A percentile compares a stretch with the other conserved stretches of the same genome.
phyloP scores from a whole-genome alignment of 2,797 vertebrate genomes.

The Masticophis lateralis region DNA sequence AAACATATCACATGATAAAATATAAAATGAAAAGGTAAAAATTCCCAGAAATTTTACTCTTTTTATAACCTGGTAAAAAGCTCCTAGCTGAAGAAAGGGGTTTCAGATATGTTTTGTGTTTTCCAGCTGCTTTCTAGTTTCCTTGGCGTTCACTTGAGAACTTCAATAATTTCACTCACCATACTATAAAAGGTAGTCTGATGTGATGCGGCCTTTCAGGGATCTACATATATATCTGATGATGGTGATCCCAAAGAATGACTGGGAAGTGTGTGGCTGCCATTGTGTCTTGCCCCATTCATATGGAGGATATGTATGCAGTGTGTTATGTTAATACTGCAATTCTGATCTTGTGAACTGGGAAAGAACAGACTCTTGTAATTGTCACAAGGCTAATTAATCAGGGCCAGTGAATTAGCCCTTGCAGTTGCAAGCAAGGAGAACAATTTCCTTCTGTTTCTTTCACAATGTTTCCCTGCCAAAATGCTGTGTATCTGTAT shows the following conservation, averaged over 20 bases:
- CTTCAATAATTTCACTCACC: background rate
- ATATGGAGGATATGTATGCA: background rate
- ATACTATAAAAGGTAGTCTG: background rate
- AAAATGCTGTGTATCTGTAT: background rate
- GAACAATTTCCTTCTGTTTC: background rate
- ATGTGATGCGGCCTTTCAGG: background rate
- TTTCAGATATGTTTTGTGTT: conserved; percentile 1
- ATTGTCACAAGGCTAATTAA: background rate
- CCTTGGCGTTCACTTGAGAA: background rate
- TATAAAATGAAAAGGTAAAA: background rate
- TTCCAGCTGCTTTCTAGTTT: background rate
- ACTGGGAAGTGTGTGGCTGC: background rate
- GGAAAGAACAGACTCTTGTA: background rate
- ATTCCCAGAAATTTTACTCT: background rate
- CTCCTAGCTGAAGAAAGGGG: conserved; percentile 42
- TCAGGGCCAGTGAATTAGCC: background rate
- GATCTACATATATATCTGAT: background rate
- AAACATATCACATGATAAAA: background rate
- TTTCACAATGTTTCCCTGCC: background rate
- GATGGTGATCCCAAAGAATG: background rate
- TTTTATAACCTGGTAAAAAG: background rate
- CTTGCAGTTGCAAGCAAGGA: background rate
- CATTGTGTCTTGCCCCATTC: background rate
- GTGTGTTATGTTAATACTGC: background rate
- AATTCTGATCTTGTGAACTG: background rate